phyloP scores from a whole-genome alignment of 2,113 vertebrate genomes.

The Candoia aspera region DNA sequence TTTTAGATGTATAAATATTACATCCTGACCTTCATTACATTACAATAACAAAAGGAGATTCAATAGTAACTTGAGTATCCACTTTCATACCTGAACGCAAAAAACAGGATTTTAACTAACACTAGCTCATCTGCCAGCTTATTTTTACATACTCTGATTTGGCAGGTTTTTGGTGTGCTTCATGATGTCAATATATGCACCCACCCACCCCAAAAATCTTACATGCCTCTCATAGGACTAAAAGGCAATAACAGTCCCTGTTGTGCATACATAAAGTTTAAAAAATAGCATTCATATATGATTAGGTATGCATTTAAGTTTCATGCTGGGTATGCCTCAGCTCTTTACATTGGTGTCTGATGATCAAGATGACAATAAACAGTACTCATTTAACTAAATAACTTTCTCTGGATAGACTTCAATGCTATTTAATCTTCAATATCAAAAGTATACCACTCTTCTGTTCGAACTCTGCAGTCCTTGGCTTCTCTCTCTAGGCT shows the following conservation, averaged over 20 bases:
- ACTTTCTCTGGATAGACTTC: background rate
- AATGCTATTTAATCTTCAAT: slow-evolving; percentile 17
- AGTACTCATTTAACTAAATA: background rate
- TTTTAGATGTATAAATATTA: background rate
- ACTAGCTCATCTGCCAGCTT: background rate
- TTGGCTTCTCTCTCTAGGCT: slow-evolving; percentile 92
- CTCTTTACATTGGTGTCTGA: background rate
- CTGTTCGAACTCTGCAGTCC: slow-evolving; percentile 90
- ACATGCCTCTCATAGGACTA: background rate
- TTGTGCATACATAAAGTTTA: background rate
- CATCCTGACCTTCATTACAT: background rate
- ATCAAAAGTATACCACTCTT: slow-evolving; percentile 87
- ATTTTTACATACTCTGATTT: background rate
- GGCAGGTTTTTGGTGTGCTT: background rate
- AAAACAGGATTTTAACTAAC: background rate
- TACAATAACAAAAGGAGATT: background rate
- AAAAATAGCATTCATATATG: background rate
- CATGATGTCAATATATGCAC: background rate
- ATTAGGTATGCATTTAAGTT: background rate
- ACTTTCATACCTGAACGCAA: background rate
- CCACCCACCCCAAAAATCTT: background rate
- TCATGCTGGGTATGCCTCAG: background rate
- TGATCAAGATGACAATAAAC: background rate
- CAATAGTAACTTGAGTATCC: background rate
- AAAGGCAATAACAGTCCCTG: background rate